These are phyloP conservation scores for Microplitis manilae DNA, from an alignment of 2,888 invertebrate genomes.

Conservation along the genomic window DNA sequence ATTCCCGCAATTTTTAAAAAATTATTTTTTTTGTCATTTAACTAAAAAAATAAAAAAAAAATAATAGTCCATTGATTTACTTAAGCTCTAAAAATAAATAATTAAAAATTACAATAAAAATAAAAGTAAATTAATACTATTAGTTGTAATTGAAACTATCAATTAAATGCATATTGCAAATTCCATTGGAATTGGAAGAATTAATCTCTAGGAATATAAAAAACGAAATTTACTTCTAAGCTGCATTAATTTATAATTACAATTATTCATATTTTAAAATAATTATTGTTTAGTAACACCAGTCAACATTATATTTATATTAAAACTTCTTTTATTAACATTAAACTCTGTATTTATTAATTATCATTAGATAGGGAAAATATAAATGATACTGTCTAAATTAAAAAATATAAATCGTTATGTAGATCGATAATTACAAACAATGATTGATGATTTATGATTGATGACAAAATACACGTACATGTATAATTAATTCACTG, in stretches of 20 bases:
- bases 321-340: not conserved
- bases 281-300: not conserved
- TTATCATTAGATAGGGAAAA: not conserved
- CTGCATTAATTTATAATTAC: not conserved
- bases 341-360: not conserved
- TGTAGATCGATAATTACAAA: not conserved
- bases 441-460: not conserved
- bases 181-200: conserved; percentile 8
- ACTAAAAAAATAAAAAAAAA: too few relatives aligned
- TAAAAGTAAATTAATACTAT: not conserved
- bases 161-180: not conserved
- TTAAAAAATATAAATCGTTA: not conserved
- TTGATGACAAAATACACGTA: conserved; percentile 2
- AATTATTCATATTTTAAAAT: too few relatives aligned
- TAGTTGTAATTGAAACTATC: not conserved
- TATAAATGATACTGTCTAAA: not conserved
- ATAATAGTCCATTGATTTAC: too few relatives aligned
- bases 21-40: too few relatives aligned
- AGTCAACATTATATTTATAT: not conserved
- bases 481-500: not conserved
- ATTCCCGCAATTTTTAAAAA: too few relatives aligned
- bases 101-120: too few relatives aligned
- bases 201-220: not conserved
- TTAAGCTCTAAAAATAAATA: too few relatives aligned
- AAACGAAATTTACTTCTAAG: not conserved